Conservation (phyloP, 2,888 invertebrate genomes). For the Steinernema scapterisci region DNA sequence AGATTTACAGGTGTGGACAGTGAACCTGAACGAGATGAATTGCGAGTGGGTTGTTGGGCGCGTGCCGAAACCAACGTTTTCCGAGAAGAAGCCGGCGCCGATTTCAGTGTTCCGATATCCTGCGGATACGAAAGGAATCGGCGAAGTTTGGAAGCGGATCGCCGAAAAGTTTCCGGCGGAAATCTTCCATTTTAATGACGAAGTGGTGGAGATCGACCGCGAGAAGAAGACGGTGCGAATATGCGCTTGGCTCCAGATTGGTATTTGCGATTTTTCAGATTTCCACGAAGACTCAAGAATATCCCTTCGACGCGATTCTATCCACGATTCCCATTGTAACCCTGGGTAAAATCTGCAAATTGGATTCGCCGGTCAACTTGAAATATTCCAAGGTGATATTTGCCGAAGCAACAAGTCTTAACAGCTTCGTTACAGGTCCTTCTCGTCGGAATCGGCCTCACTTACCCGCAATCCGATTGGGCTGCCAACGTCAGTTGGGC, state of each 20-base stretch:
- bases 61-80: constrained; percentile 45
- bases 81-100: constrained; percentile 20
- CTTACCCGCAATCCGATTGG: constrained; percentile 47
- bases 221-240: constrained; percentile 39
- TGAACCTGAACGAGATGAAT: constrained; percentile 49
- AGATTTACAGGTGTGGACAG: constrained; percentile 49
- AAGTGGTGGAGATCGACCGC: constrained; percentile 44
- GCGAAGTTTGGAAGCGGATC: constrained; percentile 51
- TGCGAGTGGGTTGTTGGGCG: constrained; percentile 52
- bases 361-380: constrained; percentile 49
- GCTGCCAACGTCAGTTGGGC: constrained; percentile 50
- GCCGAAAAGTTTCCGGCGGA: constrained; percentile 41
- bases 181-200: constrained; percentile 43
- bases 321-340: constrained; percentile 28
- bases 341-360: constrained; percentile 10
- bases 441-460: constrained; percentile 52
- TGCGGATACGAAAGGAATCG: constrained; percentile 46
- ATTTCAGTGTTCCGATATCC: constrained; percentile 47
- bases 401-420: neutral
- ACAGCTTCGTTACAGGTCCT: constrained; percentile 42
- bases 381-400: constrained; percentile 49
- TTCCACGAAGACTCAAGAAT: neutral
- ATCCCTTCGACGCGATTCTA: constrained; percentile 24
- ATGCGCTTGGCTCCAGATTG: neutral
- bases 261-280: neutral